phyloP scores from a whole-genome alignment of 2,797 vertebrate genomes.

The Nothura maculosa region DNA sequence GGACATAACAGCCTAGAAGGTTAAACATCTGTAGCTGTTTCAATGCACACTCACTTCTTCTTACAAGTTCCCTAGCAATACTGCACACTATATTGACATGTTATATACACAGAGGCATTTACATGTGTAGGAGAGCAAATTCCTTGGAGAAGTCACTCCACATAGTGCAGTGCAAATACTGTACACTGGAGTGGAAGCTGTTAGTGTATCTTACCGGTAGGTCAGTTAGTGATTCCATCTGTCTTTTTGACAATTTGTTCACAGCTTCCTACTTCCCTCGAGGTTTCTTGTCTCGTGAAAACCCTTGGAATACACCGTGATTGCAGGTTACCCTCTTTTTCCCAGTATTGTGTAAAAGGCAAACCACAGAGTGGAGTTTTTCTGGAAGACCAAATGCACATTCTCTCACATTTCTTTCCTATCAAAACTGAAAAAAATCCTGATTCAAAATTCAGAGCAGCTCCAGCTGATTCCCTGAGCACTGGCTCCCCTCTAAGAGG shows the following conservation, averaged over 20 bases:
- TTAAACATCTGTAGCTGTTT: slow-evolving; percentile 38
- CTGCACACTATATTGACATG: not conserved
- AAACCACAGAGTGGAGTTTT: not conserved
- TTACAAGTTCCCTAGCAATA: slow-evolving; percentile 17
- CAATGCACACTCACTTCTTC: slow-evolving; percentile 10
- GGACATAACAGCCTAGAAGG: not conserved
- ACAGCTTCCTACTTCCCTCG: slow-evolving; percentile 37
- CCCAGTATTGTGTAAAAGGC: not conserved
- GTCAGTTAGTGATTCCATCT: slow-evolving; percentile 39
- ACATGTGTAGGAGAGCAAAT: slow-evolving; percentile 17
- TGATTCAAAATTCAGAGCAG: slow-evolving; percentile 29
- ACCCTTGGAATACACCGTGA: not conserved
- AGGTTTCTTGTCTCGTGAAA: not conserved
- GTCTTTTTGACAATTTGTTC: slow-evolving; percentile 66
- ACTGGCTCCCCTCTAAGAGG: not conserved
- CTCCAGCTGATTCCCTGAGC: not conserved
- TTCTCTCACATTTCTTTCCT: not conserved
- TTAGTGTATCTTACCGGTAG: slow-evolving; percentile 28
- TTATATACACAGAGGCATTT: slow-evolving; percentile 36
- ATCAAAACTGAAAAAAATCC: slow-evolving; percentile 1
- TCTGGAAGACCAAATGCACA: not conserved
- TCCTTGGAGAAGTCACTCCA: slow-evolving; percentile 30
- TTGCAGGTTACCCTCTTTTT: not conserved
- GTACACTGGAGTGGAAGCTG: slow-evolving; percentile 6
- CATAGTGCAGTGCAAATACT: not conserved